phyloP scores from a whole-genome alignment of 2,797 vertebrate genomes.

The Eulemur mongoz region DNA sequence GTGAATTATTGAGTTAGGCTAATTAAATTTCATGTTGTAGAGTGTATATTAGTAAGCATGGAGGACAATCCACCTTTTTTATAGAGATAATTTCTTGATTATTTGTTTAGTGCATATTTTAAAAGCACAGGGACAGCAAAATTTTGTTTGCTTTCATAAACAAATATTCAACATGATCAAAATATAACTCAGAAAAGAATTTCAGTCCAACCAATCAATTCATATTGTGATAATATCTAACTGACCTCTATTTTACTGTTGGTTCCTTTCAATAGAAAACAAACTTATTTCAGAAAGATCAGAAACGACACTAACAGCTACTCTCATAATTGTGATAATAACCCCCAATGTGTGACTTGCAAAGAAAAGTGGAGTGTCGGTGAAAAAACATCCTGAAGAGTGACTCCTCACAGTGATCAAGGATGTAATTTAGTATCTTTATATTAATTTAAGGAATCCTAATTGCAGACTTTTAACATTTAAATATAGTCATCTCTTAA shows the following conservation, averaged over 20 bases:
- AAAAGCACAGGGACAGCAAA: neutral
- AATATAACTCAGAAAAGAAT: neutral
- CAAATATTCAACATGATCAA: neutral
- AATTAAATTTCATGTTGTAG: slow-evolving; percentile 22
- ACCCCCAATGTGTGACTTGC: neutral
- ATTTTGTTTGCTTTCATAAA: neutral
- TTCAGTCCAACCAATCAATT: neutral
- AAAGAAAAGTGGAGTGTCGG: neutral
- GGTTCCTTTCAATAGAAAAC: slow-evolving; percentile 30
- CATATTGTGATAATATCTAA: slow-evolving; percentile 7
- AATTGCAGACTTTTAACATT: slow-evolving; percentile 28
- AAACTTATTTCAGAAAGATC: slow-evolving; percentile 20
- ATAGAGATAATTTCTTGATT: neutral
- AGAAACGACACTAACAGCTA: neutral
- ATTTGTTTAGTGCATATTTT: neutral
- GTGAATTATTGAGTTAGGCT: slow-evolving; percentile 29
- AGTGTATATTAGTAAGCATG: neutral
- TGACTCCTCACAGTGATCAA: neutral
- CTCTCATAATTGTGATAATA: slow-evolving; percentile 16
- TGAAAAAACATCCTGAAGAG: neutral
- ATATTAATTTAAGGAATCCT: slow-evolving; percentile 29
- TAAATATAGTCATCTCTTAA: neutral
- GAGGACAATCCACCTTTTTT: neutral
- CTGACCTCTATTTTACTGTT: neutral
- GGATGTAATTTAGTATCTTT: neutral